These are phyloP conservation scores for Willowsia nigromaculata DNA, from an alignment of 2,888 invertebrate genomes.

Conservation along the genomic window DNA sequence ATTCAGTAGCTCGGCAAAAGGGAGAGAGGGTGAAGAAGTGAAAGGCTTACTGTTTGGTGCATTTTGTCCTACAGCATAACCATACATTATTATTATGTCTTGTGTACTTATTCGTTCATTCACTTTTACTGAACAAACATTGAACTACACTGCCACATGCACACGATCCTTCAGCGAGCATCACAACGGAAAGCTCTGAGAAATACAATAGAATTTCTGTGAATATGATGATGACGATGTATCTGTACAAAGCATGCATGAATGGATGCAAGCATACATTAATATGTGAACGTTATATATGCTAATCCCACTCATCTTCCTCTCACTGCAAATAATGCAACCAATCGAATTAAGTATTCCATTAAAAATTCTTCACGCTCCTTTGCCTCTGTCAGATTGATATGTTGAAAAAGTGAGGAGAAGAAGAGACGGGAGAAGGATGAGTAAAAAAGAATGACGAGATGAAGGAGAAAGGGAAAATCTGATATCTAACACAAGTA, in stretches of 20 bases:
- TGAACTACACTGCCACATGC: neutral
- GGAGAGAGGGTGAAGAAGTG: neutral
- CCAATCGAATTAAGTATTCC: constrained; percentile 48
- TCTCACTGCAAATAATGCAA: constrained; percentile 28
- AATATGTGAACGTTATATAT: constrained; percentile 1
- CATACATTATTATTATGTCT: neutral
- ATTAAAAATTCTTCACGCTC: constrained; percentile 67
- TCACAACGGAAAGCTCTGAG: neutral
- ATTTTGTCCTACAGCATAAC: neutral
- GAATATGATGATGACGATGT: too few species aligned
- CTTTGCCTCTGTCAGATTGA: constrained; percentile 61
- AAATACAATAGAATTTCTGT: neutral
- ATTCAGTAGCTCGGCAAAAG: neutral
- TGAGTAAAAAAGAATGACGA: neutral
- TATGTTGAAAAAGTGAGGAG: constrained; percentile 35
- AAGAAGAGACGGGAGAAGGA: neutral
- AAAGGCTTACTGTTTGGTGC: neutral
- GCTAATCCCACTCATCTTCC: neutral
- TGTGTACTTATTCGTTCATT: neutral
- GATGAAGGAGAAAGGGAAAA: neutral
- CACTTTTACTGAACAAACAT: neutral
- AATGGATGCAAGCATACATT: neutral
- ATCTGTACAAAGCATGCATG: neutral
- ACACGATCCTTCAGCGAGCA: neutral
- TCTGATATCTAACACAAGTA: neutral